phyloP scores from a whole-genome alignment of 2,113 vertebrate genomes.

The Paraplagusia blochii region DNA sequence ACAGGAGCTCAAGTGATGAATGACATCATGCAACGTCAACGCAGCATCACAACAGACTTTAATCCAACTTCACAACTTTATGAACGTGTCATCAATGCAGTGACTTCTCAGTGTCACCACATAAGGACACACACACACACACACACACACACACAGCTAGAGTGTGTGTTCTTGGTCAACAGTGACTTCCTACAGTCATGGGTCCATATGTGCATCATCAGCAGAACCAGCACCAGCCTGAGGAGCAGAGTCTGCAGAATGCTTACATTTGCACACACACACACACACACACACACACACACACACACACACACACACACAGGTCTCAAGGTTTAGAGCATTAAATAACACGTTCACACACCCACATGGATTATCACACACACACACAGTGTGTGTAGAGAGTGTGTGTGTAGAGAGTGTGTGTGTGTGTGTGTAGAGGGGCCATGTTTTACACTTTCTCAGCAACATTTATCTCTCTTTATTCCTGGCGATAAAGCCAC shows the following conservation, averaged over 20 bases:
- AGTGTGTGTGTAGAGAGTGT: no score
- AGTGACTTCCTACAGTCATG: slow-evolving; percentile 65
- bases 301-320: slow-evolving; percentile 16
- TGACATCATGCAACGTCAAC: no score
- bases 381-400: no score
- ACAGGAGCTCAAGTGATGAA: no score
- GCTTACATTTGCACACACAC: slow-evolving; percentile 55
- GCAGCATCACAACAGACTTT: slow-evolving; percentile 3
- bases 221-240: slow-evolving; percentile 53
- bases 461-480: slow-evolving; percentile 67
- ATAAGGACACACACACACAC: slow-evolving; percentile 32
- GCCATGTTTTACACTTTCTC: slow-evolving; percentile 57
- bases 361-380: slow-evolving; percentile 1
- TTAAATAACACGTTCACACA: slow-evolving; percentile 47
- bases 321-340: slow-evolving; percentile 35
- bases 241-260: slow-evolving; percentile 66
- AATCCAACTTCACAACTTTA: slow-evolving; percentile 30
- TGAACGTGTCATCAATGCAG: slow-evolving; percentile 54
- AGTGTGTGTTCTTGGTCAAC: slow-evolving; percentile 35
- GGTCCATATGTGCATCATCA: slow-evolving; percentile 63
- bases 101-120: slow-evolving; percentile 47
- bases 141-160: slow-evolving; percentile 12
- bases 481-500: slow-evolving; percentile 64
- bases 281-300: slow-evolving; percentile 31
- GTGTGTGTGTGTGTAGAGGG: slow-evolving; percentile 5